These are phyloP conservation scores for Philotrypesis tridentata DNA, from an alignment of 1,140 invertebrate species.

Conservation along the genomic window DNA sequence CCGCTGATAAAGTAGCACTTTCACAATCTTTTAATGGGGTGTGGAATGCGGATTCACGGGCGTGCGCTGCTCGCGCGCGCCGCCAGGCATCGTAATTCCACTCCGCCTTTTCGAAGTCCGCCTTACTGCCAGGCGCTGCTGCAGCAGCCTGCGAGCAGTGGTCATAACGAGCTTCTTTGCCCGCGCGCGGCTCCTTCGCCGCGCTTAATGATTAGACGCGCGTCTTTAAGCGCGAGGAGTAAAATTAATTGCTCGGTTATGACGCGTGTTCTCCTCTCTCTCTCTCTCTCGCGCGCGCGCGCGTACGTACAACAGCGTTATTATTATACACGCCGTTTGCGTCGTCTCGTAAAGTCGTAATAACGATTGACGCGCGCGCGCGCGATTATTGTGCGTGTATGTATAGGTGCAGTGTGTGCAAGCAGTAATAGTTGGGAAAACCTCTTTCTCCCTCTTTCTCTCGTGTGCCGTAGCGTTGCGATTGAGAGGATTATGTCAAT, in stretches of 20 bases:
- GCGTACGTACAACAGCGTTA: no score
- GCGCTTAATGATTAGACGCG: not conserved
- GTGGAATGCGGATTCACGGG: constrained; percentile 42
- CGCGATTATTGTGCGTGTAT: no score
- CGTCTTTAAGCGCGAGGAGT: not conserved
- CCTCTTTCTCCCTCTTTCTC: no score
- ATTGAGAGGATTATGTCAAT: no score
- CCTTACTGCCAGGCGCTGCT: no score
- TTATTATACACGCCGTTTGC: no score
- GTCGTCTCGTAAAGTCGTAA: not conserved
- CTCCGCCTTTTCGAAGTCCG: not conserved
- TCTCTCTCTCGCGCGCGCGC: no score
- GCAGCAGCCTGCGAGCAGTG: not conserved
- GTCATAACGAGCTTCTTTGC: not conserved
- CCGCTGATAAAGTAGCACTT: constrained; percentile 32
- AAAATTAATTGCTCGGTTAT: not conserved
- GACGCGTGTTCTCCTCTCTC: not conserved
- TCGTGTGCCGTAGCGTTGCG: no score
- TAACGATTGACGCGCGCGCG: not conserved
- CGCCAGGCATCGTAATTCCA: constrained; percentile 4
- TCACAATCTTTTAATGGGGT: constrained; percentile 34
- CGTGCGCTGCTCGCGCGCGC: not conserved
- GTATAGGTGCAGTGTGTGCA: no score
- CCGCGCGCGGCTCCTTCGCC: no score
- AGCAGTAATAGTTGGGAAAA: no score